phyloP scores from a whole-genome alignment of 2,888 invertebrate genomes.

The Platycheirus rosarum region DNA sequence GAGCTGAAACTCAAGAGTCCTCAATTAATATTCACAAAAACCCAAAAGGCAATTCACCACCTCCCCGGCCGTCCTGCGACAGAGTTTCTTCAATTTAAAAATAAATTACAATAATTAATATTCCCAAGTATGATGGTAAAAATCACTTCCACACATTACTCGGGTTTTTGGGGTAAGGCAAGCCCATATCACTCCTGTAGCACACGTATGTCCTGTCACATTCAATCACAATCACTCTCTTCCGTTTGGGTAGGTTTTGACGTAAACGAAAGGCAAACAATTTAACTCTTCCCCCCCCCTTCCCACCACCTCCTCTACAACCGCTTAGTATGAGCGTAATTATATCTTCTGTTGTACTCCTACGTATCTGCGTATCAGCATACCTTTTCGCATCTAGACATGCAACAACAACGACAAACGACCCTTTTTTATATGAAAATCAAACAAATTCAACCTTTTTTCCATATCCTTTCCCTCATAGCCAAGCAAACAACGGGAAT shows the following conservation, averaged over 20 bases:
- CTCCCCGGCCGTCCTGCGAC: not conserved
- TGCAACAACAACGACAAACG: conserved; percentile 38
- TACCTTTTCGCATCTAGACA: conserved; percentile 1
- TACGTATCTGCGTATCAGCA: not conserved
- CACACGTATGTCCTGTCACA: conserved; percentile 65
- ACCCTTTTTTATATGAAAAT: conserved; percentile 44
- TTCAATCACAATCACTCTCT: conserved; percentile 71
- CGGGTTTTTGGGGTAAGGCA: conserved; percentile 32
- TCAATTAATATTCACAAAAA: not conserved
- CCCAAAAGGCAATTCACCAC: conserved; percentile 34
- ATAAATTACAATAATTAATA: conserved; percentile 72
- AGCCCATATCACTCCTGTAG: conserved; percentile 54
- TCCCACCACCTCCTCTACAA: conserved; percentile 13
- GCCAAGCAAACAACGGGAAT: conserved; percentile 38
- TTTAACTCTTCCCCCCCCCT: conserved; percentile 48
- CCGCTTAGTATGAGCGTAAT: conserved; percentile 37
- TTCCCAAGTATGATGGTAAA: conserved; percentile 22
- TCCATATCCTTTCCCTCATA: conserved; percentile 49
- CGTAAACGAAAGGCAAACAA: conserved; percentile 60
- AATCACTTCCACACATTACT: conserved; percentile 43
- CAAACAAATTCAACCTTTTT: conserved; percentile 56
- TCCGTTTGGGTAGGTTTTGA: conserved; percentile 68
- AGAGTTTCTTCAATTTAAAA: conserved; percentile 48
- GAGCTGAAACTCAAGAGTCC: no score
- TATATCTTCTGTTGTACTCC: conserved; percentile 38